Evolutionary conservation across 2,888 invertebrate genomes (phyloP).

Genomic region (Serrognathus titanus): DNA sequence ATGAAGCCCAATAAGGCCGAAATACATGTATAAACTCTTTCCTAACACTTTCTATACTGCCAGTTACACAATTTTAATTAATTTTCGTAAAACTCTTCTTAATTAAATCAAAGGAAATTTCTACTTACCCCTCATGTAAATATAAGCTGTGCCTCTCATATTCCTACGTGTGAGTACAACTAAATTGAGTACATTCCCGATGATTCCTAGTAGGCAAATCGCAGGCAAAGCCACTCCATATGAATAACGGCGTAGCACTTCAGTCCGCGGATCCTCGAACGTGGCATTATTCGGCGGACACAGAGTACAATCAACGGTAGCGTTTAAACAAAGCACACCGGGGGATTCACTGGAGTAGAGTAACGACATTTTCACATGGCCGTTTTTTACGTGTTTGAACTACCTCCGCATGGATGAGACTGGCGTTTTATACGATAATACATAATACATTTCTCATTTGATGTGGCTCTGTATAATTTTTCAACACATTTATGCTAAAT

Average conservation of each 20-base stretch:
- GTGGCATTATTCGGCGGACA: constrained; percentile 40
- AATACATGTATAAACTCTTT: no score
- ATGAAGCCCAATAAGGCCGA: no score
- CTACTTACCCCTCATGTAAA: constrained; percentile 70
- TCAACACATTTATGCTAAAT: no score
- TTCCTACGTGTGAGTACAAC: constrained; percentile 73
- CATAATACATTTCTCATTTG: no score
- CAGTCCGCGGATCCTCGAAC: constrained; percentile 59
- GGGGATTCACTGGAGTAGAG: constrained; percentile 47
- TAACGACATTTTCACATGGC: constrained; percentile 38
- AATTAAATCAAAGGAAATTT: no score
- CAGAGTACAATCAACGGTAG: constrained; percentile 38
- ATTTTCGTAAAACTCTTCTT: no score
- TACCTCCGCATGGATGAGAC: no score
- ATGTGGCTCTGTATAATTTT: no score
- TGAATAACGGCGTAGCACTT: constrained; percentile 57
- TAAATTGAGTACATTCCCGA: constrained; percentile 75
- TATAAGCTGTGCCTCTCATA: constrained; percentile 76
- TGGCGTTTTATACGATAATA: no score
- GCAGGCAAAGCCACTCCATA: constrained; percentile 67
- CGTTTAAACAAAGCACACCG: constrained; percentile 39
- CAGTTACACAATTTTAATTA: no score
- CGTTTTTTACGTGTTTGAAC: background rate
- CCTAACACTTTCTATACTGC: no score
- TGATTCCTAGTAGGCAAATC: constrained; percentile 69